Percentiles rank a stretch among this genome's conserved stretches.
phyloP scores from a whole-genome alignment of 2,113 vertebrate species.

The Pica pica region DNA sequence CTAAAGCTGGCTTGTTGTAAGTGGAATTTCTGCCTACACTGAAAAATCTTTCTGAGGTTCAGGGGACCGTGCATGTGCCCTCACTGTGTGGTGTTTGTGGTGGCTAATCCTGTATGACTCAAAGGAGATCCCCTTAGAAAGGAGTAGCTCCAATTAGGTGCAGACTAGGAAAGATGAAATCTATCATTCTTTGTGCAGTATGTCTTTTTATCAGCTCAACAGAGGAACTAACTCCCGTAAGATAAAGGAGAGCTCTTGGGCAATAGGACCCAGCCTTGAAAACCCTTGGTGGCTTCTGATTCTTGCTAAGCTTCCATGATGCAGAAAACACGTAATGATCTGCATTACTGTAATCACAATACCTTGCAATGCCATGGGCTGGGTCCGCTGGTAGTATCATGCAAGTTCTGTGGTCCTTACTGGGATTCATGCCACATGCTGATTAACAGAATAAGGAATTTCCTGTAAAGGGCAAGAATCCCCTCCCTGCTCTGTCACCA shows the following conservation, averaged over 20 bases:
- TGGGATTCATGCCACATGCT: not conserved
- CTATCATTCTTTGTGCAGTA: not conserved
- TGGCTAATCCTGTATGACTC: not conserved
- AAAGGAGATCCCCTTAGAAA: not conserved
- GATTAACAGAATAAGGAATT: not conserved
- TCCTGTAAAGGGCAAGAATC: not conserved
- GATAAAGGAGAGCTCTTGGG: not conserved
- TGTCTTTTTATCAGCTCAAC: not conserved
- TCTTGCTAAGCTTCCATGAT: not conserved
- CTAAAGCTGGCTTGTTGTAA: not conserved
- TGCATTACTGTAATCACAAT: not conserved
- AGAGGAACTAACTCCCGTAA: not conserved
- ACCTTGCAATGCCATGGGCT: not conserved
- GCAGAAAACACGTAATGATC: not conserved
- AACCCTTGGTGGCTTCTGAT: not conserved
- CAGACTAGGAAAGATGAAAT: not conserved
- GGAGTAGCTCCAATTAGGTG: not conserved
- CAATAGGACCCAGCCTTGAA: not conserved
- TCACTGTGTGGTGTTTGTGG: not conserved
- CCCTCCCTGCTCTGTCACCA: not conserved
- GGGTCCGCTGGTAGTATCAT: not conserved
- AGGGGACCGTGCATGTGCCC: rapidly evolving
- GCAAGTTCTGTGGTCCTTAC: not conserved
- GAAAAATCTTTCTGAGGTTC: not conserved
- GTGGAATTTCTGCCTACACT: not conserved